These are phyloP conservation scores for Nasonia vitripennis DNA, from an alignment of 1,140 invertebrate genomes.

Conservation along the genomic window DNA sequence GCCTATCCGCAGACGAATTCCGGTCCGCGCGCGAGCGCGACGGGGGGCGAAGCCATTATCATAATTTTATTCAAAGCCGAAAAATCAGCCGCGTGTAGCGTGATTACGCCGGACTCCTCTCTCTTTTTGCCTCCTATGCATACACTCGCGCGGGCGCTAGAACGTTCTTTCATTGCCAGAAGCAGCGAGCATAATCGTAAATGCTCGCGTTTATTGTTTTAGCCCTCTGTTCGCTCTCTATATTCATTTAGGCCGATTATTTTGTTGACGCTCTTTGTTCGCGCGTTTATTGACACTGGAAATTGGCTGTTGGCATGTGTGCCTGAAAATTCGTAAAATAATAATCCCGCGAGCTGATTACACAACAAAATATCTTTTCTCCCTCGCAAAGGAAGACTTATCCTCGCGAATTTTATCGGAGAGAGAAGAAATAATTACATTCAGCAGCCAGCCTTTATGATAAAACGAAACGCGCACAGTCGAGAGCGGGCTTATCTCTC, in stretches of 20 bases:
- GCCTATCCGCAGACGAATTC: conserved; percentile 51
- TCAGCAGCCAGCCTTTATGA: too few species aligned
- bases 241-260: conserved; percentile 44
- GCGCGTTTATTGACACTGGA: conserved; percentile 30
- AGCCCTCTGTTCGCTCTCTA: conserved; percentile 18
- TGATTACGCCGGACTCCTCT: conserved; percentile 57
- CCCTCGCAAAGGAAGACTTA: too few species aligned
- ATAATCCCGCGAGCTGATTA: background rate
- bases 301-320: background rate
- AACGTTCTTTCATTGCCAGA: conserved; percentile 49
- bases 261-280: conserved; percentile 35
- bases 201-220: conserved; percentile 46
- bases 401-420: too few species aligned
- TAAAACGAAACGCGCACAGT: too few species aligned
- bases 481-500: too few species aligned
- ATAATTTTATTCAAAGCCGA: conserved; percentile 70
- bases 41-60: conserved; percentile 62
- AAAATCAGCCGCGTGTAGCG: conserved; percentile 68
- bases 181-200: conserved; percentile 37
- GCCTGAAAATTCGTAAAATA: background rate
- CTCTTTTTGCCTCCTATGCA: conserved; percentile 49
- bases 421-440: too few species aligned
- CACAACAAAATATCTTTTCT: too few species aligned
- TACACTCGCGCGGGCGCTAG: conserved; percentile 22
- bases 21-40: conserved; percentile 36